A percentile compares a stretch with the other conserved stretches of the same genome.
Conservation (phyloP, 2,113 vertebrate genomes). For the Leucopsar rothschildi region DNA sequence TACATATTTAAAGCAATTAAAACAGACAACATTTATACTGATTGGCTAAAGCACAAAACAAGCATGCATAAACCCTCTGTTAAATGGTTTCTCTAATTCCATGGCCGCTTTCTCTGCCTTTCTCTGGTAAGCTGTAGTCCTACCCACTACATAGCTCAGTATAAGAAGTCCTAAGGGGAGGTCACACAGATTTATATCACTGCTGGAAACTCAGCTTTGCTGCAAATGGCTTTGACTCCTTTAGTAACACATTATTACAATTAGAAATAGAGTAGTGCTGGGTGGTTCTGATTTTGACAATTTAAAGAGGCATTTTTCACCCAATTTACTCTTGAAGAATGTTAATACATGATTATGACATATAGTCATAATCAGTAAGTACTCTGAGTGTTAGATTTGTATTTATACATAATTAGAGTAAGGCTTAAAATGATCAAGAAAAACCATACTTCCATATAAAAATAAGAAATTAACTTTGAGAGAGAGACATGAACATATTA, state of each 20-base stretch:
- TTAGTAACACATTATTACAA: neutral
- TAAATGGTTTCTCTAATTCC: neutral
- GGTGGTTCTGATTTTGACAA: neutral
- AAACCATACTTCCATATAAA: neutral
- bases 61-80: neutral
- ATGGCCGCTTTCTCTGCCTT: neutral
- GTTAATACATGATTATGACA: neutral
- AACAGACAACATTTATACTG: neutral
- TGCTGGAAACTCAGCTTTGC: neutral
- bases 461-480: constrained; percentile 27
- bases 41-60: neutral
- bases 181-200: neutral
- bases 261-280: neutral
- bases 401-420: neutral
- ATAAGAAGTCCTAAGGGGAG: neutral
- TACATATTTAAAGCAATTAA: neutral
- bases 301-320: neutral
- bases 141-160: neutral
- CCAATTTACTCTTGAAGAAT: neutral
- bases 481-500: constrained; percentile 43
- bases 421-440: neutral
- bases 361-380: neutral
- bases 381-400: neutral
- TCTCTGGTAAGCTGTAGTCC: neutral
- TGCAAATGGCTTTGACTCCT: neutral